A percentile compares a stretch with the other conserved stretches of the same genome.
These are phyloP conservation scores for Lacanobia wlatinum DNA, from an alignment of 2,888 invertebrate genomes.

Conservation along the genomic window DNA sequence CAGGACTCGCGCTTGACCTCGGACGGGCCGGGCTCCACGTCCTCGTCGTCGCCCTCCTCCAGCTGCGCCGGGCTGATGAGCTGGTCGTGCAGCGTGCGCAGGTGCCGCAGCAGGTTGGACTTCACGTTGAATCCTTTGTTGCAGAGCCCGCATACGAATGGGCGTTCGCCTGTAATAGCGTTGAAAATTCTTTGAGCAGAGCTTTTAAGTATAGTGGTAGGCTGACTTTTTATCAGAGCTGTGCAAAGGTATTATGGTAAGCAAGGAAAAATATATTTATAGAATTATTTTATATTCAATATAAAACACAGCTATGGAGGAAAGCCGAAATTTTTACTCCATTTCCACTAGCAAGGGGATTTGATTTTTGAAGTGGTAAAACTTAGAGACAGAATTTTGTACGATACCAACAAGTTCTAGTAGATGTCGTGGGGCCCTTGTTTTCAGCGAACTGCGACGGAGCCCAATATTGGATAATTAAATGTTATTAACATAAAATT, in stretches of 20 bases:
- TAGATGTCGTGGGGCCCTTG: not conserved
- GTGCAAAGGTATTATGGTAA: not conserved
- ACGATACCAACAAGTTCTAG: not conserved
- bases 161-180: constrained; percentile 90
- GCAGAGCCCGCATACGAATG: constrained; percentile 94
- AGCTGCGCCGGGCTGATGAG: constrained; percentile 82
- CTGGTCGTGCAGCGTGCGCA: constrained; percentile 94
- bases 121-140: constrained; percentile 95
- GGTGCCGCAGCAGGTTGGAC: constrained; percentile 93
- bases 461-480: too few species aligned
- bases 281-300: not conserved
- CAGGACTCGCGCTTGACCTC: constrained; percentile 85
- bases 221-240: not conserved
- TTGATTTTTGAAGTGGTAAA: not conserved
- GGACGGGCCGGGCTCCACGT: constrained; percentile 70
- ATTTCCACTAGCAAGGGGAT: not conserved
- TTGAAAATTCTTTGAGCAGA: not conserved
- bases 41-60: constrained; percentile 75
- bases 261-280: not conserved
- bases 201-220: not conserved
- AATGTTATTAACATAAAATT: too few species aligned
- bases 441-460: not conserved
- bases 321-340: too few species aligned
- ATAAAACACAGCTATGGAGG: not conserved
- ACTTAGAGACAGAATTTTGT: not conserved